Evolutionary conservation across 2,888 invertebrate genomes (phyloP).

Genomic region (Actias luna): DNA sequence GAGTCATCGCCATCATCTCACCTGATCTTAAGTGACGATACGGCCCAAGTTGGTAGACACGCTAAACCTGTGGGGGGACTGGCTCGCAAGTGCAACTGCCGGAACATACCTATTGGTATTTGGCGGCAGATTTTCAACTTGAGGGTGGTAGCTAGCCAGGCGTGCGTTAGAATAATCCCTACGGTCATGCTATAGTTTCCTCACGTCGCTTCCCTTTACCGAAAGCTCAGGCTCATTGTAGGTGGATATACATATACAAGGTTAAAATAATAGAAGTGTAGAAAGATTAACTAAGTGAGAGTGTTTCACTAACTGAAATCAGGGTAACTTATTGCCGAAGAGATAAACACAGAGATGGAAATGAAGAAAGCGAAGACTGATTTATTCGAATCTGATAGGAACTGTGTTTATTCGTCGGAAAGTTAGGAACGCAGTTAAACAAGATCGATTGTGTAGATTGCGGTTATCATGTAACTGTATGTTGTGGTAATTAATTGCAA

Average conservation of each 20-base stretch:
- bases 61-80: too few species aligned
- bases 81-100: too few species aligned
- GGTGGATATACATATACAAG: background rate
- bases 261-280: background rate
- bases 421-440: background rate
- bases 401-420: background rate
- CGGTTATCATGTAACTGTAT: background rate
- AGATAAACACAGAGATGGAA: background rate
- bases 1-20: too few species aligned
- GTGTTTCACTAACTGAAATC: background rate
- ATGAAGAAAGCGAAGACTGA: slow-evolving; percentile 1
- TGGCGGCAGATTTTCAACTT: too few species aligned
- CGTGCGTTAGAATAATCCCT: too few species aligned
- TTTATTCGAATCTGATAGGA: slow-evolving; percentile 5
- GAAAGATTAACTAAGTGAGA: background rate
- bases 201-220: too few species aligned
- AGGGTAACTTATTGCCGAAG: background rate
- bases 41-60: too few species aligned
- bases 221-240: too few species aligned
- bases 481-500: background rate
- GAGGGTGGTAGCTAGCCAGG: too few species aligned
- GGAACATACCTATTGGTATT: too few species aligned
- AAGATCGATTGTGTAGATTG: background rate
- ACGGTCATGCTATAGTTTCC: too few species aligned
- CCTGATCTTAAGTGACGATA: too few species aligned